Conservation (phyloP, 2,113 vertebrate genomes). For the Aptenodytes forsteri region DNA sequence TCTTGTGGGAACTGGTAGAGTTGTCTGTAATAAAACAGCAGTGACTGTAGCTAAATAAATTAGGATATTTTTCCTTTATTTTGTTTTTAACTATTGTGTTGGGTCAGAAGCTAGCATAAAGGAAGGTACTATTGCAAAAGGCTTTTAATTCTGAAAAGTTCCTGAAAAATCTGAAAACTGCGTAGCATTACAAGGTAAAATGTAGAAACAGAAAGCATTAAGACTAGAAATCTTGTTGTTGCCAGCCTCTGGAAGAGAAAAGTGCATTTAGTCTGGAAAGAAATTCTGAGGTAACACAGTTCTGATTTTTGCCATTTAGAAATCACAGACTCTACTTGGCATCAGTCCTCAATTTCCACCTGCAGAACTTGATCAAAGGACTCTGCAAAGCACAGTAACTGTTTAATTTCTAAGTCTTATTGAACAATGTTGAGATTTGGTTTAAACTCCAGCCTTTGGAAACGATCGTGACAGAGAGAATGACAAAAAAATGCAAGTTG, state of each 20-base stretch:
- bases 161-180: neutral
- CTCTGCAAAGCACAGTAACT: neutral
- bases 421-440: neutral
- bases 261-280: neutral
- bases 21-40: neutral
- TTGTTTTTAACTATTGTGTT: neutral
- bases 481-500: neutral
- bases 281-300: neutral
- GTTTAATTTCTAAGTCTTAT: conserved; percentile 26
- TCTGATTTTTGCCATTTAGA: conserved; percentile 18
- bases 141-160: neutral
- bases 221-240: neutral
- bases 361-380: conserved; percentile 9
- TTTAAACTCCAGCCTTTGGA: neutral
- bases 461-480: neutral
- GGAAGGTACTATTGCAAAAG: neutral
- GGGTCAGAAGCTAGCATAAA: neutral
- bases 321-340: neutral
- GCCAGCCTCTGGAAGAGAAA: neutral
- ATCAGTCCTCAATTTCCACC: neutral
- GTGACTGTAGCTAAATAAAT: neutral
- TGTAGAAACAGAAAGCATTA: neutral
- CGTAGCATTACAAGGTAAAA: neutral
- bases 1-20: neutral
- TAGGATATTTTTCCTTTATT: neutral